phyloP scores from a whole-genome alignment of 1,140 invertebrate genomes.

The Atta texana region DNA sequence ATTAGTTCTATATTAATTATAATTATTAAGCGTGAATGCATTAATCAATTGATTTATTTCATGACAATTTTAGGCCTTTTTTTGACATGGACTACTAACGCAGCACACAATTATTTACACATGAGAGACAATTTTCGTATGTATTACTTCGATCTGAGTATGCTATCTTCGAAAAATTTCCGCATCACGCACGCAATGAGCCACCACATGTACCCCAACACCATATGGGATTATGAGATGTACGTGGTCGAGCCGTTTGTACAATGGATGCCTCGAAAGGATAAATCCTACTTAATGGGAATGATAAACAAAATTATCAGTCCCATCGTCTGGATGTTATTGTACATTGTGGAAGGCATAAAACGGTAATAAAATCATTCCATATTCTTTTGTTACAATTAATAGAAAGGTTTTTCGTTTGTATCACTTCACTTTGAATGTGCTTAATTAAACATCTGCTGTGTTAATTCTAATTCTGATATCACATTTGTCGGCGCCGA shows the following conservation, averaged over 20 bases:
- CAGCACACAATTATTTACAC: conserved; percentile 94
- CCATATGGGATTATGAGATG: conserved; percentile 92
- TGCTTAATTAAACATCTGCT: not conserved
- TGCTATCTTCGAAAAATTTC: conserved; percentile 91
- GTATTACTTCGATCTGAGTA: conserved; percentile 91
- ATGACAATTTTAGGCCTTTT: conserved; percentile 85
- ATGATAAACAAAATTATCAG: conserved; percentile 85
- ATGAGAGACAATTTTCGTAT: conserved; percentile 93
- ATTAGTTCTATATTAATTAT: not conserved
- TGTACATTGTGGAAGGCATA: conserved; percentile 83
- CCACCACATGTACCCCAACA: conserved; percentile 94
- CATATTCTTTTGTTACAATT: not conserved
- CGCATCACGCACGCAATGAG: conserved; percentile 92
- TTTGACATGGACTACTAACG: conserved; percentile 87
- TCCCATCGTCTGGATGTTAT: conserved; percentile 85
- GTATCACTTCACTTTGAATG: not conserved
- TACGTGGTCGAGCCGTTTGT: conserved; percentile 90
- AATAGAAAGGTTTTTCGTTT: not conserved
- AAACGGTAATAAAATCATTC: conserved; percentile 83
- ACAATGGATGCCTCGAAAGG: conserved; percentile 88
- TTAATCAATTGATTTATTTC: not conserved
- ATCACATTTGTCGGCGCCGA: not conserved
- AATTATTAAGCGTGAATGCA: not conserved
- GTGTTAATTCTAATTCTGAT: not conserved
- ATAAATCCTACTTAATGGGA: conserved; percentile 83